These are phyloP conservation scores for Polia nebulosa DNA, from an alignment of 2,888 invertebrate species.

Conservation along the genomic window DNA sequence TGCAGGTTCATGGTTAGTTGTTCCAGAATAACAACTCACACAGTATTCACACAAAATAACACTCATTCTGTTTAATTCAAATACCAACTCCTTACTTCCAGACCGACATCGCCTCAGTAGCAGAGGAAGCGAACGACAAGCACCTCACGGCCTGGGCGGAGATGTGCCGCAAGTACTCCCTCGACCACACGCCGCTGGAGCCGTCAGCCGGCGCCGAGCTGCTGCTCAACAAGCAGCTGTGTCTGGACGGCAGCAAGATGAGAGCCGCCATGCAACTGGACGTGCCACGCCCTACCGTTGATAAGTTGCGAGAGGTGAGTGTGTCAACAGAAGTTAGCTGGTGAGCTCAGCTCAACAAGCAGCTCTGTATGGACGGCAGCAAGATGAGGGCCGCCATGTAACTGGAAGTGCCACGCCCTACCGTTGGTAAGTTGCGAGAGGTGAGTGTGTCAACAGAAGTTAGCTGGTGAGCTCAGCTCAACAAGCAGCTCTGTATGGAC, in stretches of 20 bases:
- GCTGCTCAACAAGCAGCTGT: slow-evolving; percentile 95
- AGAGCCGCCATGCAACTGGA: slow-evolving; percentile 90
- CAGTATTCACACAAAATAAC: no score
- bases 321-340: no score
- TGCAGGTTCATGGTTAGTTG: no score
- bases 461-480: slow-evolving; percentile 96
- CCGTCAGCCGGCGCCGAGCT: slow-evolving; percentile 96
- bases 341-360: slow-evolving; percentile 96
- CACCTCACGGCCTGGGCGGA: slow-evolving; percentile 98
- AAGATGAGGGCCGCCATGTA: slow-evolving; percentile 92
- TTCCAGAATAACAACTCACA: no score
- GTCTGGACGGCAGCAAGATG: slow-evolving; percentile 94
- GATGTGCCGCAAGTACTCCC: slow-evolving; percentile 94
- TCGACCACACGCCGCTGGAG: slow-evolving; percentile 96
- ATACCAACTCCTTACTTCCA: slow-evolving; percentile 72
- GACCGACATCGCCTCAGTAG: slow-evolving; percentile 95
- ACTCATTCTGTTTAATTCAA: no score
- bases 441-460: no score
- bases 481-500: slow-evolving; percentile 95
- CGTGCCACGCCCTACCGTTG: slow-evolving; percentile 92
- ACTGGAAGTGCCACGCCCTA: slow-evolving; percentile 92
- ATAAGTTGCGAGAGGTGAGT: slow-evolving; percentile 84
- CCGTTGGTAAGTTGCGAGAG: slow-evolving; percentile 89
- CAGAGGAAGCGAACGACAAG: slow-evolving; percentile 98
- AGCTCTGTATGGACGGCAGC: slow-evolving; percentile 94